Percentiles rank a stretch among this genome's conserved stretches.
phyloP scores from a whole-genome alignment of 2,113 vertebrate species.

The Cyphomyrus plagiostoma region DNA sequence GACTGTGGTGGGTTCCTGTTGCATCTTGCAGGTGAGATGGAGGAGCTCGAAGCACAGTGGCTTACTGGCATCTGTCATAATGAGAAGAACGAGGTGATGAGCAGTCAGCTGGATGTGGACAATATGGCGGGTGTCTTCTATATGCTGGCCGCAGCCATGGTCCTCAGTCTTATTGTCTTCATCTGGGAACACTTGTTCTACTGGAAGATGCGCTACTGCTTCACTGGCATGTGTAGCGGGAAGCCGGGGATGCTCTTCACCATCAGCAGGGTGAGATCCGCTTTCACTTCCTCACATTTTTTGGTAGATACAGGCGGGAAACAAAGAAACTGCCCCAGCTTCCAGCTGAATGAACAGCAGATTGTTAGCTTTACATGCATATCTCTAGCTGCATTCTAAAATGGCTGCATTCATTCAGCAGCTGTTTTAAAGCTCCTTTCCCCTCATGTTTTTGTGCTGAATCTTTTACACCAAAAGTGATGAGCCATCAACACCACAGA shows the following conservation, averaged over 20 bases:
- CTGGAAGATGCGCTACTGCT: conserved; percentile 95
- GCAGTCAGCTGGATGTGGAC: conserved; percentile 95
- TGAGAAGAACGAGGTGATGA: conserved; percentile 98
- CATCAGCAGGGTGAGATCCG: conserved; percentile 85
- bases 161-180: conserved; percentile 88
- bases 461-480: background rate
- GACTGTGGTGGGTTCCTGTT: background rate
- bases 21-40: conserved; percentile 82
- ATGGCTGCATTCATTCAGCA: background rate
- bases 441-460: background rate
- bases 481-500: background rate
- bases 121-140: conserved; percentile 99
- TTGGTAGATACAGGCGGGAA: background rate
- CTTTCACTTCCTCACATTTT: background rate
- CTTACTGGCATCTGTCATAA: conserved; percentile 95
- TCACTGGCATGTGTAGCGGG: conserved; percentile 87
- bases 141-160: conserved; percentile 96
- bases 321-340: background rate
- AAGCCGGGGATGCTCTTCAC: conserved; percentile 86
- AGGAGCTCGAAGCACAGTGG: conserved; percentile 93
- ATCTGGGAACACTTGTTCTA: conserved; percentile 95
- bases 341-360: background rate
- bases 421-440: background rate
- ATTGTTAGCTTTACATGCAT: background rate
- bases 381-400: background rate